phyloP scores from a whole-genome alignment of 1,140 invertebrate species.

The Drosophila guanche region DNA sequence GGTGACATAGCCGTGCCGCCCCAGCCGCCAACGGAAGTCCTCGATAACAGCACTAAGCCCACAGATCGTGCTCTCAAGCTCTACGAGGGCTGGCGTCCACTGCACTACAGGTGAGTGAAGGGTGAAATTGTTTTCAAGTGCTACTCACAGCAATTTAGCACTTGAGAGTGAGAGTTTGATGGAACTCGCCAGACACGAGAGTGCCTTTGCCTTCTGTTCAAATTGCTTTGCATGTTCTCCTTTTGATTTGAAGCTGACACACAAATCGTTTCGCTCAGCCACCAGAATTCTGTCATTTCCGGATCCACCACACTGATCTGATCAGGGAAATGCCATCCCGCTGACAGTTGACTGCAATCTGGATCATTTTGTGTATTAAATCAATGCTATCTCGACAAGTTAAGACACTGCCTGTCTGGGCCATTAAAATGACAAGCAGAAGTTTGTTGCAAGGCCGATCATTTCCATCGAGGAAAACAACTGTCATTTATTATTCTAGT shows the following conservation, averaged over 20 bases:
- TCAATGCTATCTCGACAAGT: conserved; percentile 27
- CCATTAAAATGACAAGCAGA: conserved; percentile 7
- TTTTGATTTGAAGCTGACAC: conserved; percentile 54
- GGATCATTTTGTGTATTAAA: conserved; percentile 15
- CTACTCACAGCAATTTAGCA: conserved; percentile 23
- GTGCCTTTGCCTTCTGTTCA: conserved; percentile 6
- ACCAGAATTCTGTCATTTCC: conserved; percentile 40
- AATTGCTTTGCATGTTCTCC: conserved; percentile 57
- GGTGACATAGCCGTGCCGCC: conserved; percentile 62
- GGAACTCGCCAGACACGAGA: conserved; percentile 26
- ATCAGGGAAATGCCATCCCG: conserved; percentile 12
- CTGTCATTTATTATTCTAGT: no score
- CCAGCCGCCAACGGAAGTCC: conserved; percentile 30
- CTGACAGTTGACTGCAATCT: conserved; percentile 18
- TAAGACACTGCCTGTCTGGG: conserved; percentile 9
- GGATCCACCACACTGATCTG: conserved; percentile 19
- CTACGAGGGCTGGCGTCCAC: conserved; percentile 76
- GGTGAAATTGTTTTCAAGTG: no score
- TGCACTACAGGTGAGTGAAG: conserved; percentile 73
- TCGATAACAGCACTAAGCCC: conserved; percentile 39
- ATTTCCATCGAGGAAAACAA: no score
- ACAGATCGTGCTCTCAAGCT: conserved; percentile 63
- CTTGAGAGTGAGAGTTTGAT: conserved; percentile 50
- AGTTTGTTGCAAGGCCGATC: background rate
- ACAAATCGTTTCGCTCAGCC: conserved; percentile 48